Conservation (phyloP, 2,888 invertebrate species). For the Lottia gigantea region DNA sequence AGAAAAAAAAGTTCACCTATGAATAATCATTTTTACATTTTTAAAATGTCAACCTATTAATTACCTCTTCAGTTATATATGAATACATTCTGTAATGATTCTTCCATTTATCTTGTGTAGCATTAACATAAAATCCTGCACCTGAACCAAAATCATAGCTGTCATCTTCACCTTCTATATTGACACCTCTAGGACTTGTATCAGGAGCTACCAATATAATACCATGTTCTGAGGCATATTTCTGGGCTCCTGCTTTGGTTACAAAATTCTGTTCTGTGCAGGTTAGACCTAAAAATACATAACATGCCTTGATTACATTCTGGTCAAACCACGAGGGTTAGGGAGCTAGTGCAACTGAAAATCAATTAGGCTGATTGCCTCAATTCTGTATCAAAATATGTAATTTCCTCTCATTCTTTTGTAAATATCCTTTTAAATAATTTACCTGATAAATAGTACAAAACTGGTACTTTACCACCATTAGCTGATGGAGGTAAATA, state of each 20-base stretch:
- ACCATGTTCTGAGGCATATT: slow-evolving; percentile 86
- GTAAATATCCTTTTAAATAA: not conserved
- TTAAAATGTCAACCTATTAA: not conserved
- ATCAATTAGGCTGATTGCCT: too few species aligned
- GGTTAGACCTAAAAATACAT: slow-evolving; percentile 74
- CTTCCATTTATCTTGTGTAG: slow-evolving; percentile 90
- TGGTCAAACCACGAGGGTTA: slow-evolving; percentile 20
- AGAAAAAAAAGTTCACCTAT: too few species aligned
- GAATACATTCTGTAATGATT: slow-evolving; percentile 94
- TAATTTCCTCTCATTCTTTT: too few species aligned
- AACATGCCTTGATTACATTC: not conserved
- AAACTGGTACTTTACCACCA: slow-evolving; percentile 77
- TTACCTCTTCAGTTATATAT: slow-evolving; percentile 85
- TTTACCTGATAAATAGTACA: slow-evolving; percentile 84
- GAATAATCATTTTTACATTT: too few species aligned
- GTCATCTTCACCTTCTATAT: slow-evolving; percentile 91
- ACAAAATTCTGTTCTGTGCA: slow-evolving; percentile 97
- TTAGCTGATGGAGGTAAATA: slow-evolving; percentile 83
- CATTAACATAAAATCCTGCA: slow-evolving; percentile 96
- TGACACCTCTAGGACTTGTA: slow-evolving; percentile 91
- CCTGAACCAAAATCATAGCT: slow-evolving; percentile 94
- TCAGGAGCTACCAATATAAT: slow-evolving; percentile 93
- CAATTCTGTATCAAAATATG: too few species aligned
- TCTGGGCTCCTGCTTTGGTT: slow-evolving; percentile 94
- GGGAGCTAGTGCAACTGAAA: slow-evolving; percentile 37